Evolutionary conservation across 2,888 invertebrate species (phyloP), one percentile per base, ranked within the genome.

Genomic region (Zhuqinia jingwanae): DNA sequence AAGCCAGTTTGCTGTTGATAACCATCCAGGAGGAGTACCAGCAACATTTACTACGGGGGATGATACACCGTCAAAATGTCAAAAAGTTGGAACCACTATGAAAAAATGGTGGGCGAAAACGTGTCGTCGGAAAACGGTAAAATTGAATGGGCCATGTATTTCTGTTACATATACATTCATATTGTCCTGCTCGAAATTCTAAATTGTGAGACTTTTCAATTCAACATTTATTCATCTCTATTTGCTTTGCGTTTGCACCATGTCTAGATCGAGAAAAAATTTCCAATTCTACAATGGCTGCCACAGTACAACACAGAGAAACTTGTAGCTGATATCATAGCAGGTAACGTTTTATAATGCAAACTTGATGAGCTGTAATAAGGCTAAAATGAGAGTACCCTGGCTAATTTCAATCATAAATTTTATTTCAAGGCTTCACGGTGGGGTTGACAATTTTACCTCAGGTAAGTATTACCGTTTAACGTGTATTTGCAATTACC

Each of bases 361-460:
- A 30, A 25, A 22, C 5, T 63, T 30, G 2, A 22, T 58, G 25
- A 47, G 0, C 45, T 47, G 6, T 11, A 30, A 36, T 56, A 25
- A 58, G 25, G 25, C 11, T 22, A 11, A n/a, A n/a, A n/a, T 8
- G 2, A 53, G 6, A 17, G 5, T 53, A 20, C 6, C 20, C 20
- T 47, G 11, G 47, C 5, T n/a, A 8, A 2, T 63, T 65, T 45
- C 5, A 56, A 11, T 22, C 45, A 47, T n/a, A n/a, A n/a, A n/a
- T n/a, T n/a, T n/a, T n/a, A 22, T 58, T 56, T n/a, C n/a, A n/a
- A 85, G 87, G 88, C 0, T 88, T 90, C 47, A 90, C 90, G 0
- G 90, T 90, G 20, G 90, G 90, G 6, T 60, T 90, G 15, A 90
- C 90, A 0, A 90, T 90, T 45, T 75, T 90, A n/a, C 90, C 90